Evolutionary conservation across 2,113 vertebrate species (phyloP).

Genomic region (Rhodinocichla rosea): DNA sequence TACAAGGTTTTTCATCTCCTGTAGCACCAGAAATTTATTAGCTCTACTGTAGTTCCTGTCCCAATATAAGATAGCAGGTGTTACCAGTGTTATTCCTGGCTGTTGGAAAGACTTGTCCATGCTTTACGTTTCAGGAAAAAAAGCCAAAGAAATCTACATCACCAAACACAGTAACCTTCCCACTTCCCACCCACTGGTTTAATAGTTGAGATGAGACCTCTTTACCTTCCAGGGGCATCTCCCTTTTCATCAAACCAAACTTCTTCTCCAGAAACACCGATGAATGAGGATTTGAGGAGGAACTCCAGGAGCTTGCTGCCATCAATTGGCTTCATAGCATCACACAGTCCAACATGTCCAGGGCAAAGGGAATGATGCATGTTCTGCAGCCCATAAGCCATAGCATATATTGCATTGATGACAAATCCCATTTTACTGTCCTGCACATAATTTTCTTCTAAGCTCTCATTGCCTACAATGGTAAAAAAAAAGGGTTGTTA

Average conservation of each 20-base stretch:
- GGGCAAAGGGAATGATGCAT: slow-evolving; percentile 92
- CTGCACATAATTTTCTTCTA: slow-evolving; percentile 95
- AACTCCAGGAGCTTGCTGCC: slow-evolving; percentile 95
- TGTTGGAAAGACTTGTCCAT: background rate
- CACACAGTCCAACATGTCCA: slow-evolving; percentile 85
- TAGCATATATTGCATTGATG: slow-evolving; percentile 98
- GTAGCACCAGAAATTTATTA: background rate
- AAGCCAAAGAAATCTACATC: background rate
- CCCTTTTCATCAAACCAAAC: slow-evolving; percentile 97
- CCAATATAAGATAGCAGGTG: background rate
- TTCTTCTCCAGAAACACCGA: slow-evolving; percentile 93
- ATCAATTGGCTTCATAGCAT: slow-evolving; percentile 95
- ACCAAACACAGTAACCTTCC: background rate
- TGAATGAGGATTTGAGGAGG: slow-evolving; percentile 91
- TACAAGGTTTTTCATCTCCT: background rate
- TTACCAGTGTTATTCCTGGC: background rate
- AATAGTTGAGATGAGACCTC: background rate
- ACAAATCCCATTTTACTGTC: slow-evolving; percentile 99
- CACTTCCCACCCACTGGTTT: background rate
- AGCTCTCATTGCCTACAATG: slow-evolving; percentile 86
- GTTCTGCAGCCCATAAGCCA: slow-evolving; percentile 95
- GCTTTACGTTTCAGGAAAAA: background rate
- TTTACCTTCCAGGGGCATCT: slow-evolving; percentile 95
- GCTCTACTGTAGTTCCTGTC: background rate
- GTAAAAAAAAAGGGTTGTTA: background rate